Evolutionary conservation across 2,113 vertebrate genomes (phyloP).

Genomic region (Poeciliopsis turrubarensis): DNA sequence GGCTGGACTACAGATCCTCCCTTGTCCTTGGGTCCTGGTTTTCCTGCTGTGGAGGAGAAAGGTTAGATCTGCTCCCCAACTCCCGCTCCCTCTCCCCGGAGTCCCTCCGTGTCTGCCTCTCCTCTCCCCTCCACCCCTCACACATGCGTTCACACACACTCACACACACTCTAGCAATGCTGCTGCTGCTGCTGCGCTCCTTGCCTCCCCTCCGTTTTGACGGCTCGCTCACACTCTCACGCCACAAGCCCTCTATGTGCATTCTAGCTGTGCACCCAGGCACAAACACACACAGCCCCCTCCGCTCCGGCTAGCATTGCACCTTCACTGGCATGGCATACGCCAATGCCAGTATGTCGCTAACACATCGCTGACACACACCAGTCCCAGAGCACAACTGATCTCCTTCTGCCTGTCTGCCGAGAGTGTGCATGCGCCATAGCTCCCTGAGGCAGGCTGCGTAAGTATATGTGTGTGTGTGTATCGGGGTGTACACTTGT

Average conservation of each 20-base stretch:
- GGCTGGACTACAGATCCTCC: constrained; percentile 59
- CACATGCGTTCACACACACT: constrained; percentile 62
- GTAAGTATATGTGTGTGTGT: constrained; percentile 41
- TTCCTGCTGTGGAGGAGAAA: constrained; percentile 70
- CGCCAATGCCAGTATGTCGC: constrained; percentile 59
- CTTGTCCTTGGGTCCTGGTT: constrained; percentile 60
- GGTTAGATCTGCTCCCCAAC: constrained; percentile 66
- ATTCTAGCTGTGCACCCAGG: constrained; percentile 60
- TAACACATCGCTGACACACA: constrained; percentile 56
- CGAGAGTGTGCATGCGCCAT: constrained; percentile 60
- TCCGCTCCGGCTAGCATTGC: constrained; percentile 58
- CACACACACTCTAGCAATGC: constrained; percentile 58
- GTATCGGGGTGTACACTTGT: constrained; percentile 17
- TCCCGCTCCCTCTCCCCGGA: constrained; percentile 71
- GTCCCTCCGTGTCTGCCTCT: constrained; percentile 69
- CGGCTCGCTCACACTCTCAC: constrained; percentile 64
- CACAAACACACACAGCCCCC: constrained; percentile 64
- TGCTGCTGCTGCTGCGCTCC: constrained; percentile 57
- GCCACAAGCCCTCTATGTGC: constrained; percentile 66
- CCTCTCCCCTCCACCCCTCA: constrained; percentile 68
- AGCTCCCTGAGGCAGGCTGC: constrained; percentile 61
- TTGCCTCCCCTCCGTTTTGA: constrained; percentile 74
- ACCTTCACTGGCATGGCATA: constrained; percentile 64
- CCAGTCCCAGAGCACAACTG: constrained; percentile 57
- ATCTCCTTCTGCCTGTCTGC: constrained; percentile 64